These are phyloP conservation scores for Pteruthius melanotis DNA, from an alignment of 2,113 vertebrate species.

Conservation along the genomic window DNA sequence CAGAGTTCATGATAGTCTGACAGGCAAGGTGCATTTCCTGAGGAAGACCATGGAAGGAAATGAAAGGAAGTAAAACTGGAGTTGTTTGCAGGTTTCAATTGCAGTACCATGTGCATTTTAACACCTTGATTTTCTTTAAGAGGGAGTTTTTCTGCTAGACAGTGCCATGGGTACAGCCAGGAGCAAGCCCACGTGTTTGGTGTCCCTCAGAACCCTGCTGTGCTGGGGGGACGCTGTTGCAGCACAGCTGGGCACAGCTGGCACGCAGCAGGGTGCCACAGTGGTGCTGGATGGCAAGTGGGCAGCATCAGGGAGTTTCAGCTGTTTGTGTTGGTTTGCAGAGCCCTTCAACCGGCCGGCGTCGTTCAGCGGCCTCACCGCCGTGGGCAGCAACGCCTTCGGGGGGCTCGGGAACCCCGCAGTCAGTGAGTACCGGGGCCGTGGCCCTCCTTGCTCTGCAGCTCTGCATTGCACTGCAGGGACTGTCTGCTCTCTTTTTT, in stretches of 20 bases:
- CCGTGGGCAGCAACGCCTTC: slow-evolving; percentile 93
- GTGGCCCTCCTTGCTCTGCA: background rate
- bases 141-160: background rate
- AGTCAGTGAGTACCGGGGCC: slow-evolving; percentile 87
- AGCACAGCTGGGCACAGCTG: background rate
- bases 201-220: background rate
- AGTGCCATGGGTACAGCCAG: background rate
- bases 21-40: background rate
- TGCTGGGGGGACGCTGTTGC: background rate
- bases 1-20: background rate
- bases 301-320: background rate
- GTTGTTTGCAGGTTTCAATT: background rate
- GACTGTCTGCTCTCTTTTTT: background rate
- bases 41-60: background rate
- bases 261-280: fast-evolving
- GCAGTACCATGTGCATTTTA: background rate
- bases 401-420: slow-evolving; percentile 95
- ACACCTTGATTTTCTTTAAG: background rate
- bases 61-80: background rate
- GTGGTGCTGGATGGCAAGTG: fast-evolving
- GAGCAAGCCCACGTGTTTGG: background rate
- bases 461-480: background rate
- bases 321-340: slow-evolving; percentile 56
- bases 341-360: slow-evolving; percentile 90
- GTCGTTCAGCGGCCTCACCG: slow-evolving; percentile 88